phyloP scores from a whole-genome alignment of 1,140 invertebrate genomes.

The Bombus vancouverensis region DNA sequence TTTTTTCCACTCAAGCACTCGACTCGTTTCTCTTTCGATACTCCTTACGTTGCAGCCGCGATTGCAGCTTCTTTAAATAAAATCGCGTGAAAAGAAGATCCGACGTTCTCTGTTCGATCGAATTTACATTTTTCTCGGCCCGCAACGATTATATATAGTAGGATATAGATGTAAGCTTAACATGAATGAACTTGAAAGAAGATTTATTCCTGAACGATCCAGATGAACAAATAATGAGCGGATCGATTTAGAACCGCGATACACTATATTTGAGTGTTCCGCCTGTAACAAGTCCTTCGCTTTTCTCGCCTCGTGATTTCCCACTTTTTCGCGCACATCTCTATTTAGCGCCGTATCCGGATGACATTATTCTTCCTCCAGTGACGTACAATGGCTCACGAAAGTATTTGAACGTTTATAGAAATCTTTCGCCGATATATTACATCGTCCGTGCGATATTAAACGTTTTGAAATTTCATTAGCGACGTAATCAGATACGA shows the following conservation, averaged over 20 bases:
- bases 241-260: not conserved
- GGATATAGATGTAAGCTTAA: not conserved
- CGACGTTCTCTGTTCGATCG: not conserved
- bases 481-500: too few relatives aligned
- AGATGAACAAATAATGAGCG: constrained; percentile 6
- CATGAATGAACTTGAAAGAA: constrained; percentile 2
- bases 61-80: constrained; percentile 8
- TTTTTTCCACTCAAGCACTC: not conserved
- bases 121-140: not conserved
- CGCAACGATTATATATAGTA: not conserved
- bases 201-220: not conserved
- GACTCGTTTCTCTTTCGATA: not conserved
- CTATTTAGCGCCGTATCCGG: not conserved
- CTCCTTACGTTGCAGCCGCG: not conserved
- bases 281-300: not conserved
- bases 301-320: not conserved
- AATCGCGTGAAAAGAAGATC: not conserved
- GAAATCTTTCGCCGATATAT: too few relatives aligned
- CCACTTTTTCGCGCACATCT: not conserved
- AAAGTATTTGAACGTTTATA: too few relatives aligned
- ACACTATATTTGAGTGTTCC: not conserved
- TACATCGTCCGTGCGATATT: too few relatives aligned
- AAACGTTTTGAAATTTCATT: too few relatives aligned
- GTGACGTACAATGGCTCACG: too few relatives aligned
- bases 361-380: constrained; percentile 10